phyloP scores from a whole-genome alignment of 2,888 invertebrate species.

The Cotesia congregata region DNA sequence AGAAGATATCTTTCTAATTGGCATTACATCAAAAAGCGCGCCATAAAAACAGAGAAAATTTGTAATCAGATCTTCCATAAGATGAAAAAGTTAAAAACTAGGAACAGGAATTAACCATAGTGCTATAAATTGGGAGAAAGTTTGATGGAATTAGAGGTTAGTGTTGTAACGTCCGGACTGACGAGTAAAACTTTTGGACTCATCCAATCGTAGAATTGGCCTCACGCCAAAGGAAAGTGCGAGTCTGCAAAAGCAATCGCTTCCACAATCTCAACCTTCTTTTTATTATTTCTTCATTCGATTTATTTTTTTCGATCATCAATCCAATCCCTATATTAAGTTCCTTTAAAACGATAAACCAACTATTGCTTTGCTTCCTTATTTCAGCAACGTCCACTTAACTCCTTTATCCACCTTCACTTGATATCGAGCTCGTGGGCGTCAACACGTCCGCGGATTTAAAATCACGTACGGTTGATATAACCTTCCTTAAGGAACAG shows the following conservation, averaged over 20 bases:
- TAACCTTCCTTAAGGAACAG: not conserved
- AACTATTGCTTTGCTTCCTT: not conserved
- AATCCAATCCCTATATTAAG: slow-evolving; percentile 13
- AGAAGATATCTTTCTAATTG: too few species aligned
- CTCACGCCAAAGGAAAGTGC: slow-evolving; percentile 34
- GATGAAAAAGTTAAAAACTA: not conserved
- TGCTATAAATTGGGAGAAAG: slow-evolving; percentile 23
- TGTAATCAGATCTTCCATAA: not conserved
- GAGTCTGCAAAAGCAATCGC: slow-evolving; percentile 30
- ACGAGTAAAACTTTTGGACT: slow-evolving; percentile 14
- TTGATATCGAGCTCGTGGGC: slow-evolving; percentile 23
- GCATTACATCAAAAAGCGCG: too few species aligned
- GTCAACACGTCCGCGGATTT: slow-evolving; percentile 33
- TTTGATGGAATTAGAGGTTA: slow-evolving; percentile 16
- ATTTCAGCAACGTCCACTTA: not conserved
- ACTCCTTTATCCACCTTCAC: slow-evolving; percentile 8
- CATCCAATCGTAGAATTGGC: slow-evolving; percentile 31
- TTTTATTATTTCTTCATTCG: slow-evolving; percentile 1
- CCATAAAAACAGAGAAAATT: too few species aligned
- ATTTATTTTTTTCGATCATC: slow-evolving; percentile 20
- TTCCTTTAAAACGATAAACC: not conserved
- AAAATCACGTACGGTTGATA: slow-evolving; percentile 18
- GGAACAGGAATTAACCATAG: not conserved
- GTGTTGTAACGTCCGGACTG: not conserved
- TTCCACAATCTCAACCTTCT: not conserved